These are phyloP conservation scores for Darwinula stevensoni DNA, from an alignment of 2,888 invertebrate species.

Conservation along the genomic window DNA sequence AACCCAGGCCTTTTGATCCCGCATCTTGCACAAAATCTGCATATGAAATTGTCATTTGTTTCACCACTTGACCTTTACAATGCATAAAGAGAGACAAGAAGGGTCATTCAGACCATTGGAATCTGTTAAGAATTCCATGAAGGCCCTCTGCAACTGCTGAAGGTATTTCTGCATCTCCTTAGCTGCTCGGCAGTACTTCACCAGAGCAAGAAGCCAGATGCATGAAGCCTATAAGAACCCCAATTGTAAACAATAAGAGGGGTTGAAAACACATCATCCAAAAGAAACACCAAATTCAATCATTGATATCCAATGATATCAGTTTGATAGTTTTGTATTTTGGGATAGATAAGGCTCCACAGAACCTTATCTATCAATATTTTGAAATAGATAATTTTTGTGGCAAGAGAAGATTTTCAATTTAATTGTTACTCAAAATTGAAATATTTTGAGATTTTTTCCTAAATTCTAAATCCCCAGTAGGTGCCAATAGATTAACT, in stretches of 20 bases:
- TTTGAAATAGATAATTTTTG: too few relatives aligned
- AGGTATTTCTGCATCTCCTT: conserved; percentile 33
- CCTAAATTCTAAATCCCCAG: too few relatives aligned
- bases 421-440: too few relatives aligned
- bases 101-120: conserved; percentile 38
- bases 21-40: conserved; percentile 75
- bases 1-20: conserved; percentile 60
- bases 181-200: conserved; percentile 45
- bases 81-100: neutral
- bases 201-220: conserved; percentile 54
- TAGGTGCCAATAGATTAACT: too few relatives aligned
- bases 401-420: too few relatives aligned
- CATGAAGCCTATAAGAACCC: conserved; percentile 32
- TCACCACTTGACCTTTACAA: neutral
- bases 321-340: too few relatives aligned
- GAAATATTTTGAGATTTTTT: too few relatives aligned
- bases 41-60: conserved; percentile 8
- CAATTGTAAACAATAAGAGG: neutral
- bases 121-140: conserved; percentile 59
- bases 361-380: too few relatives aligned
- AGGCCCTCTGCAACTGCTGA: conserved; percentile 39
- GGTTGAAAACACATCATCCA: too few relatives aligned
- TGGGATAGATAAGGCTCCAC: too few relatives aligned
- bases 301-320: too few relatives aligned
- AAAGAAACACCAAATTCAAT: too few relatives aligned